Conservation (phyloP, 2,888 invertebrate species). For the Physocephala rufipes region DNA sequence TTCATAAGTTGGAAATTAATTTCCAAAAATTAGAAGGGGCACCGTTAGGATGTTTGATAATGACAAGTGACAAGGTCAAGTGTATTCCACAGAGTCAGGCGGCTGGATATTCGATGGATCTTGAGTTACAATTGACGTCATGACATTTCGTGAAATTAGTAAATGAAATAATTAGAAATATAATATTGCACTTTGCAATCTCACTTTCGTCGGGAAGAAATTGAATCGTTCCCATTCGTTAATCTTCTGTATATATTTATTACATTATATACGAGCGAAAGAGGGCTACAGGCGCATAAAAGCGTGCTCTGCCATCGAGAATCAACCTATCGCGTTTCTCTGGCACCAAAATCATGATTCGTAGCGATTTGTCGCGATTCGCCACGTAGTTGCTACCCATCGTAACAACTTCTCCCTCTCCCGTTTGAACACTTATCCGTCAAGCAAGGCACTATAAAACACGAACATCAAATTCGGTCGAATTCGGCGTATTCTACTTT, state of each 20-base stretch:
- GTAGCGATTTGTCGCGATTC: conserved; percentile 42
- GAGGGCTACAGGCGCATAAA: conserved; percentile 1
- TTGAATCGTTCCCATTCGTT: conserved; percentile 54
- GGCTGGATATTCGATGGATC: no score
- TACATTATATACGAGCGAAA: conserved; percentile 48
- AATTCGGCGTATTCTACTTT: conserved; percentile 31
- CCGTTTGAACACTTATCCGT: conserved; percentile 19
- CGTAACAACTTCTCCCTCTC: conserved; percentile 33
- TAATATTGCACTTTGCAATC: background rate
- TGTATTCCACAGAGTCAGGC: no score
- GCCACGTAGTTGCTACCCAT: conserved; percentile 26
- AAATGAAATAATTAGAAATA: background rate
- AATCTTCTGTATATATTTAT: conserved; percentile 48
- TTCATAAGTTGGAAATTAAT: no score
- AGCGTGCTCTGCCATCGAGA: conserved; percentile 50
- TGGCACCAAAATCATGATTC: conserved; percentile 44
- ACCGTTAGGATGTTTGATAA: no score
- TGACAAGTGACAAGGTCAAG: no score
- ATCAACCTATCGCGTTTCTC: conserved; percentile 56
- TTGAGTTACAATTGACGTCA: background rate
- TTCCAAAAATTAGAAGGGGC: no score
- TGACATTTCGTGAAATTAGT: background rate
- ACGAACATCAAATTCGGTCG: conserved; percentile 34
- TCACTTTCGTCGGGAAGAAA: background rate
- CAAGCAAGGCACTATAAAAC: conserved; percentile 41